Evolutionary conservation across 2,113 vertebrate species (phyloP), one percentile per base, ranked within the genome.

Genomic region (Ploceus nigricollis): DNA sequence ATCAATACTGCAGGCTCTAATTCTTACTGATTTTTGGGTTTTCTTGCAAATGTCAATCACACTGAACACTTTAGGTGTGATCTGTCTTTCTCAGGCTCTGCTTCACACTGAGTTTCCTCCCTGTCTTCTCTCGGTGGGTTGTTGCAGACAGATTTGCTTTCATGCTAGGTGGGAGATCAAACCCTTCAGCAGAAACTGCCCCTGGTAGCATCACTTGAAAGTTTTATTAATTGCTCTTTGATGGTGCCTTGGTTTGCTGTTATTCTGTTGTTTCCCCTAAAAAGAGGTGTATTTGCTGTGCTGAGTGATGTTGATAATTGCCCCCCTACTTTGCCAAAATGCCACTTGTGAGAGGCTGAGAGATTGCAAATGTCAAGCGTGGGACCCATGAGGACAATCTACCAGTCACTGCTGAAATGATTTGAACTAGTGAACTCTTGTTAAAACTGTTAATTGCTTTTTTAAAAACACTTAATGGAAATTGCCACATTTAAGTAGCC

Each of bases 371-470:
- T 97, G 95, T 96, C 95, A 95, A 70, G 82, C 78, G 27, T 47
- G 60, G 75, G 75, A 92, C 92, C 94, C 91, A 96, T 50, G 92
- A 95, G 92, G 76, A 94, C 96, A 96, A 97, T 96, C 95, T 92
- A 85, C 78, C 79, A 87, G 90, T 94, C 95, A 95, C 84, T 95
- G 87, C 81, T 82, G 92, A 96, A 95, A 96, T 82, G 75, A 96
- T 96, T 96, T 97, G 93, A 96, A 96, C 95, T 94, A 76, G 57
- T 97, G 96, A 96, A 96, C 94, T 93, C 96, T 79, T 90, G 86
- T 95, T 96, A 96, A 96, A 96, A 96, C 94, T 95, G 93, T 78
- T 96, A 96, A 97, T 97, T 95, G 94, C 88, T 94, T 97, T 96
- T 97, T 95, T 91, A 89, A 97, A 95, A 97, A 96, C 79, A 89